Evolutionary conservation across 53 echinoderm and acorn worm species (phyloP).

Genomic region (Arbacia lixula): DNA sequence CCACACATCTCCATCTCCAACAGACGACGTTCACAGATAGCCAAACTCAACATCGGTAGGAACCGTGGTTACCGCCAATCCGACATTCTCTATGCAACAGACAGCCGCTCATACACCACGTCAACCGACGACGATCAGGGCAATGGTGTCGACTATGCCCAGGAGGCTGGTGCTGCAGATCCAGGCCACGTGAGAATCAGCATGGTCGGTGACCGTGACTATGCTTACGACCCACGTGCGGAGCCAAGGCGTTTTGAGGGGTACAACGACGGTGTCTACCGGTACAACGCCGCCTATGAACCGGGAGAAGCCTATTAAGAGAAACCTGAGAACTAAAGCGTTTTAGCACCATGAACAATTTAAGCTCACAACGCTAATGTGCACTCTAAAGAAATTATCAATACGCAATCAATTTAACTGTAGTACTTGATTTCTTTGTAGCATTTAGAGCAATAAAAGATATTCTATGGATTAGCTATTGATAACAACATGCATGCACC

Average conservation of each 20-base stretch:
- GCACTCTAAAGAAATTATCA: no score
- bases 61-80: slow-evolving; percentile 17
- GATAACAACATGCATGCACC: no score
- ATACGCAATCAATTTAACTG: no score
- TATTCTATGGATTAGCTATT: no score
- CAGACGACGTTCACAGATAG: slow-evolving; percentile 33
- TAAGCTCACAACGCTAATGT: no score
- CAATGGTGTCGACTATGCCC: background rate
- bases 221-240: background rate
- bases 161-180: background rate
- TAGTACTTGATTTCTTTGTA: no score
- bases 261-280: slow-evolving; percentile 5
- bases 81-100: slow-evolving; percentile 14
- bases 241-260: slow-evolving; percentile 1
- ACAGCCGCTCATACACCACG: slow-evolving; percentile 16
- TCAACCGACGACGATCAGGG: background rate
- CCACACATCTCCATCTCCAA: background rate
- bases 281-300: slow-evolving; percentile 45
- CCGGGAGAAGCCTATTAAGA: background rate
- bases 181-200: slow-evolving; percentile 33
- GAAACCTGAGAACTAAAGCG: no score
- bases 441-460: no score
- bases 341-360: no score
- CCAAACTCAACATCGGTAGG: slow-evolving; percentile 3
- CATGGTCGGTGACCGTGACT: slow-evolving; percentile 32